Percentiles rank a stretch among this genome's conserved stretches.
phyloP scores from a whole-genome alignment of 2,113 vertebrate genomes.

The Eulacestoma nigropectus region DNA sequence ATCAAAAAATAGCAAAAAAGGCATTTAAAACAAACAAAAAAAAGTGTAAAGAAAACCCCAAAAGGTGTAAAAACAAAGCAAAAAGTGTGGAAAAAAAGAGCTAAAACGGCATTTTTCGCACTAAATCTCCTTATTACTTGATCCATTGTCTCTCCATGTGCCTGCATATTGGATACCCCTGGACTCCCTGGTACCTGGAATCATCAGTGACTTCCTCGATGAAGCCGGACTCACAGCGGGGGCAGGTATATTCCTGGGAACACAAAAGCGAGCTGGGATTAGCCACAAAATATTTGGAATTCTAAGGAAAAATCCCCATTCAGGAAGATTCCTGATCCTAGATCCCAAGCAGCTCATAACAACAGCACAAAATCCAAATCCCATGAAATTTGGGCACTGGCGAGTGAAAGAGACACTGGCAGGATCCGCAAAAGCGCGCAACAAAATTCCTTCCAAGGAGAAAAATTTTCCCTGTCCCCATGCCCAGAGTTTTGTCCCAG shows the following conservation, averaged over 20 bases:
- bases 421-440: accelerated
- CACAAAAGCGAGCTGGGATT: not conserved
- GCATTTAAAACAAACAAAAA: not conserved
- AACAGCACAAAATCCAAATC: accelerated
- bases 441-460: not conserved
- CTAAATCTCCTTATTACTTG: too few species aligned
- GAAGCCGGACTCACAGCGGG: not conserved
- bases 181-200: not conserved
- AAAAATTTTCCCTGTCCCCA: not conserved
- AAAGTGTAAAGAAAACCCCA: too few species aligned
- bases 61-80: not conserved
- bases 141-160: not conserved
- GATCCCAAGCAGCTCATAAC: not conserved
- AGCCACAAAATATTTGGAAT: not conserved
- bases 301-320: not conserved
- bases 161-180: not conserved
- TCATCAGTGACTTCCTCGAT: not conserved
- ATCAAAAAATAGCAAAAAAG: not conserved
- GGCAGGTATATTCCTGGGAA: not conserved
- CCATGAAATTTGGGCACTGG: not conserved
- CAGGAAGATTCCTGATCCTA: not conserved
- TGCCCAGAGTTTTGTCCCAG: not conserved
- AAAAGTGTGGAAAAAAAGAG: not conserved
- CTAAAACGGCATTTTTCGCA: not conserved
- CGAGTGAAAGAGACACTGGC: accelerated